Conservation (phyloP, 2,113 vertebrate genomes). For the Clarias batrachus region DNA sequence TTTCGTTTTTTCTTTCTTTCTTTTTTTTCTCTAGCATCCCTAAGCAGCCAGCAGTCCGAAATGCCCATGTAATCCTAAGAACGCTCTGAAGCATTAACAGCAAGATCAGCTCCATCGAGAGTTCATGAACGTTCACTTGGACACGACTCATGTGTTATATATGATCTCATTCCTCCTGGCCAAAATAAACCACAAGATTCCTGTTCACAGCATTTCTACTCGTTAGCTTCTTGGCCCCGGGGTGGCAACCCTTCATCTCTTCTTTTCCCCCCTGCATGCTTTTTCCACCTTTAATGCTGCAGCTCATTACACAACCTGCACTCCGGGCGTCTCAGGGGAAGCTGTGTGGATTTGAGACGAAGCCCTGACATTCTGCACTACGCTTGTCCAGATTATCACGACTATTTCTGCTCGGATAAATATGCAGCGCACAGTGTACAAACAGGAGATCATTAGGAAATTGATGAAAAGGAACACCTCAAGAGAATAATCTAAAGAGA, state of each 20-base stretch:
- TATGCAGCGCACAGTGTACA: not conserved
- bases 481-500: not conserved
- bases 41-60: not conserved
- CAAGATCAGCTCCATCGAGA: not conserved
- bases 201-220: constrained; percentile 26
- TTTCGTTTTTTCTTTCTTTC: not conserved
- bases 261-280: constrained; percentile 44
- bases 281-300: constrained; percentile 50
- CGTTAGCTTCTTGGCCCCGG: constrained; percentile 52
- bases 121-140: not conserved
- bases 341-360: constrained; percentile 23
- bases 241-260: constrained; percentile 67
- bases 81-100: constrained; percentile 22
- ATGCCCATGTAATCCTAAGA: not conserved
- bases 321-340: constrained; percentile 34
- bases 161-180: constrained; percentile 1
- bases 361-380: not conserved
- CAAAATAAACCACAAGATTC: constrained; percentile 16
- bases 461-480: not conserved
- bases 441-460: not conserved
- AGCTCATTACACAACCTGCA: constrained; percentile 43
- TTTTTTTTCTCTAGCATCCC: not conserved
- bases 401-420: not conserved
- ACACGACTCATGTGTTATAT: not conserved
- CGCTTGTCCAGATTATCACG: not conserved